These are phyloP conservation scores for Chionomys nivalis DNA, from an alignment of 2,113 vertebrate genomes.

Conservation along the genomic window DNA sequence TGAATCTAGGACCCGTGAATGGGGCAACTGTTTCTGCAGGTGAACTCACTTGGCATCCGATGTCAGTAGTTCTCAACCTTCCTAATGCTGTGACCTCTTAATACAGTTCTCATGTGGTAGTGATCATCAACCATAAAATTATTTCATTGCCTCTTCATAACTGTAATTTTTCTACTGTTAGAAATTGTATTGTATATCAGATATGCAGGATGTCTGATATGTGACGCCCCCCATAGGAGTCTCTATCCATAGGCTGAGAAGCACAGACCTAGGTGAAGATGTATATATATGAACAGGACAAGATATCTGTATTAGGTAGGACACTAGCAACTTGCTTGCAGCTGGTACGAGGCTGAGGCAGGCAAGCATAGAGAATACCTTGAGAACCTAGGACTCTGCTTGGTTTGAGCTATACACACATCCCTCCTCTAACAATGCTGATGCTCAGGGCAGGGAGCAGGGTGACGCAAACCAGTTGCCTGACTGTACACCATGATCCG, in stretches of 20 bases:
- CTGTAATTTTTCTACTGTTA: neutral
- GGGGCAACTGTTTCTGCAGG: neutral
- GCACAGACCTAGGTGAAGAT: neutral
- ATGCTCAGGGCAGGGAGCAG: neutral
- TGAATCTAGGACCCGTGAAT: neutral
- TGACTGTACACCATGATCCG: neutral
- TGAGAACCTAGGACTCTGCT: neutral
- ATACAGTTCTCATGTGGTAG: neutral
- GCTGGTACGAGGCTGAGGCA: neutral
- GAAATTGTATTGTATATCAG: neutral
- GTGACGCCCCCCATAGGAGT: neutral
- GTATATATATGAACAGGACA: neutral
- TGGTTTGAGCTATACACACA: neutral
- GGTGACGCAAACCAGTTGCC: neutral
- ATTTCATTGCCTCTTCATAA: neutral
- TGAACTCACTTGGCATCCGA: neutral
- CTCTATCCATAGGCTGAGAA: neutral
- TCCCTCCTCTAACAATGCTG: neutral
- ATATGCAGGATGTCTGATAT: neutral
- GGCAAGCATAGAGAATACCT: neutral
- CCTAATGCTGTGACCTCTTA: neutral
- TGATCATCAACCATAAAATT: neutral
- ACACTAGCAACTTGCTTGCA: accelerated
- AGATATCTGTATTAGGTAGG: no score
- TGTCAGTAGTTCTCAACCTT: neutral